Evolutionary conservation across 2,113 vertebrate genomes (phyloP), one percentile per base, ranked within the genome.

Genomic region (Ageneiosus marmoratus): DNA sequence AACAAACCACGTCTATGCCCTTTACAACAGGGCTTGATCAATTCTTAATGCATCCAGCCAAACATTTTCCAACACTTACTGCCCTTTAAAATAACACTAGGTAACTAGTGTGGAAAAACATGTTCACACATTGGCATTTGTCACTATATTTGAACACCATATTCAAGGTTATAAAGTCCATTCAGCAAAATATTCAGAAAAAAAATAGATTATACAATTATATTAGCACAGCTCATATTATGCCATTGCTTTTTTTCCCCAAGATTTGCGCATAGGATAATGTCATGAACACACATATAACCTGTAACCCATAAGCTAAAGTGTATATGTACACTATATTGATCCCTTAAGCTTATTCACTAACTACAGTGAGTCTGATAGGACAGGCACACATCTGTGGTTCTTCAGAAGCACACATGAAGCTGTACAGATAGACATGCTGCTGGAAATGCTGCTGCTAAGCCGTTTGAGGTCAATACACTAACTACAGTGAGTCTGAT

Each of bases 51-150:
- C 86, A 86, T 69, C 78, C 79, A 77, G 86, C 77, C 86, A 80
- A 85, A 87, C 86, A 85, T 85, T 87, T 87, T 85, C 76, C 80
- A 85, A 87, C 84, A 85, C 86, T 80, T 82, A 67, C 79, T 87
- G 81, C 83, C 77, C 86, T 87, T 87, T 87, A 85, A 85, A 80
- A 82, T 82, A 53, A 67, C 60, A 83, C 81, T 77, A 65, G 84
- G 81, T 69, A 75, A 50, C 53, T 80, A 24, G 48, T 70, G 74
- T 67, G 63, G 16, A 65, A 84, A 80, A 60, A 56, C 80, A 73
- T 29, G 46, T 62, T 37, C 60, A 78, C 27, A 44, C 48, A 46
- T 53, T 81, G 74, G 74, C 70, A 67, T 87, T 87, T 79, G 29
- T 41, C 4, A 75, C 65, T 65, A 48, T 50, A 53, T 82, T 69